phyloP scores from a whole-genome alignment of 1,140 invertebrate genomes.

The Eumeta japonica region DNA sequence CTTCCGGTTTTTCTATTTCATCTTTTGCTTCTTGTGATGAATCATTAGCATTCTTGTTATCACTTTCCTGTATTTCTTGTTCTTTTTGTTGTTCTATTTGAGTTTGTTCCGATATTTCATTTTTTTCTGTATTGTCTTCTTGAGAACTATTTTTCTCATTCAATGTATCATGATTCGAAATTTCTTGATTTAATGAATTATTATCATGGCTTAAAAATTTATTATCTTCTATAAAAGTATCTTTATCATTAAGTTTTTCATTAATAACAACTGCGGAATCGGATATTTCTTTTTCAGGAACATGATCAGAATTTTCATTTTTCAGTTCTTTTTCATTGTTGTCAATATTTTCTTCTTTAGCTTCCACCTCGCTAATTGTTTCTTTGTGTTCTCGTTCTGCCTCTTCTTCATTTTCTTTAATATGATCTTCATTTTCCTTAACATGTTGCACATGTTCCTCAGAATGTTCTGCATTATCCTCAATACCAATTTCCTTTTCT shows the following conservation, averaged over 20 bases:
- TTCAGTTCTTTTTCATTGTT: slow-evolving; percentile 9
- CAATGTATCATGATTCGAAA: no score
- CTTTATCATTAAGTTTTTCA: slow-evolving; percentile 5
- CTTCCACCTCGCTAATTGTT: no score
- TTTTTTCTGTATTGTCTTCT: slow-evolving; percentile 25
- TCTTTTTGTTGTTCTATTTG: no score
- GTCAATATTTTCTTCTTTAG: slow-evolving; percentile 1
- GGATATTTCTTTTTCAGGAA: no score
- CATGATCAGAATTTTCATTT: no score
- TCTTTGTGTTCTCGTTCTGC: slow-evolving; percentile 14
- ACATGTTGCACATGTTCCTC: slow-evolving; percentile 7
- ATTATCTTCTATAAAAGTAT: slow-evolving; percentile 11
- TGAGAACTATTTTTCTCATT: slow-evolving; percentile 14
- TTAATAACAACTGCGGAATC: slow-evolving; percentile 1
- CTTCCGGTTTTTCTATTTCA: slow-evolving; percentile 5
- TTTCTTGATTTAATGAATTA: no score
- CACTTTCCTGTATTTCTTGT: no score
- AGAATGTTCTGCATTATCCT: slow-evolving; percentile 6
- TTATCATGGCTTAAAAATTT: no score
- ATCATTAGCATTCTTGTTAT: slow-evolving; percentile 5
- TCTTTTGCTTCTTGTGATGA: slow-evolving; percentile 10
- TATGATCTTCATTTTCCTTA: slow-evolving; percentile 16
- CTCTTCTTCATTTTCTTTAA: slow-evolving; percentile 5
- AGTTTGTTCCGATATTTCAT: no score
- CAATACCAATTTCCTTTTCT: slow-evolving; percentile 5